These are phyloP conservation scores for Tiliqua scincoides DNA, from an alignment of 2,113 vertebrate species.

Conservation along the genomic window DNA sequence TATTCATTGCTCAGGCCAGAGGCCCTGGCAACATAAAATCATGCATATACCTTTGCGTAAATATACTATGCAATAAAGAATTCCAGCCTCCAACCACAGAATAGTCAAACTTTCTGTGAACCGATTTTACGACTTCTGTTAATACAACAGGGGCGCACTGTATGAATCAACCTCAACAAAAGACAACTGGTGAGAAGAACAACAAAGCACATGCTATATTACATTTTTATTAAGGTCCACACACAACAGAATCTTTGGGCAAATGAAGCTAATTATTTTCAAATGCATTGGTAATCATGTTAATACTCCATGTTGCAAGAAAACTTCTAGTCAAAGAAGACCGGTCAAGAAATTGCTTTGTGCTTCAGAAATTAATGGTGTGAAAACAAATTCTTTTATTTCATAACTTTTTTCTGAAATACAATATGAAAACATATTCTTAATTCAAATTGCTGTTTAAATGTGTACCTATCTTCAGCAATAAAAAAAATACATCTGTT, in stretches of 20 bases:
- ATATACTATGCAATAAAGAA: background rate
- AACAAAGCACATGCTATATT: background rate
- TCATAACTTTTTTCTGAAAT: background rate
- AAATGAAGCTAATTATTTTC: conserved; percentile 9
- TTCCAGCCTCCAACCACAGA: background rate
- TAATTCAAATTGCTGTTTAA: background rate
- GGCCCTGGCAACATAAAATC: background rate
- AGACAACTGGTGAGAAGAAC: background rate
- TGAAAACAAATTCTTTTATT: background rate
- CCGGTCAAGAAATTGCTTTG: background rate
- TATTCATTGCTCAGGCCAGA: no score
- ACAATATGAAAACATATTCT: background rate
- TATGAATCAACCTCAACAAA: background rate
- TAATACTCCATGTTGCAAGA: conserved; percentile 3
- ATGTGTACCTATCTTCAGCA: background rate
- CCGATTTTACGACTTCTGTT: background rate
- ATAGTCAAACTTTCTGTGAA: background rate
- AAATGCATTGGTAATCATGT: background rate
- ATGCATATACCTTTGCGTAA: no score
- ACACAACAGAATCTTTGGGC: background rate
- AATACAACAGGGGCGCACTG: background rate
- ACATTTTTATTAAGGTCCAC: conserved; percentile 7
- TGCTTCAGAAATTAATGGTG: conserved; percentile 20
- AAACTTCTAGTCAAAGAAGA: conserved; percentile 22
- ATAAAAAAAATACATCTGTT: background rate